Conservation (phyloP, 2,797 vertebrate genomes). For the Cyprinodon diabolis region DNA sequence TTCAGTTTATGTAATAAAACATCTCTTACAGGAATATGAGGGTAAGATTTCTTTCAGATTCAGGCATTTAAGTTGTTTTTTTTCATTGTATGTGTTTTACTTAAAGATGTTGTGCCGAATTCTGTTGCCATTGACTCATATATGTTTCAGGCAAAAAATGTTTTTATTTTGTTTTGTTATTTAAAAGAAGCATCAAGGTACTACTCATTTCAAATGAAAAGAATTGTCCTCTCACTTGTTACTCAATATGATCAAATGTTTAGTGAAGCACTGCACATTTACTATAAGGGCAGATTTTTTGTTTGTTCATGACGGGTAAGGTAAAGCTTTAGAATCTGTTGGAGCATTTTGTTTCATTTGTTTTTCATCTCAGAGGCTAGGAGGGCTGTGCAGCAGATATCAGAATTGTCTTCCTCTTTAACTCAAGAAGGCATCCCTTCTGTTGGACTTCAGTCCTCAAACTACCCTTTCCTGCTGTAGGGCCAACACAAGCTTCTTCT, state of each 20-base stretch:
- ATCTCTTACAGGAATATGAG: neutral
- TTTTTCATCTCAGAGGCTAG: neutral
- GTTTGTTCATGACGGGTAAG: neutral
- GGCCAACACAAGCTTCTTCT: constrained; percentile 23
- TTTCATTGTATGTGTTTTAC: too few species aligned
- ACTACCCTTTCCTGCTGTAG: constrained; percentile 32
- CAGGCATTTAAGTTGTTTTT: neutral
- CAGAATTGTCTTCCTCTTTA: constrained; percentile 11
- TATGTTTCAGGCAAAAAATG: neutral
- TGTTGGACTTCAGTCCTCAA: constrained; percentile 39
- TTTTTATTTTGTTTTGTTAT: neutral
- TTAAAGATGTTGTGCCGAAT: neutral
- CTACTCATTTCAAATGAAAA: neutral
- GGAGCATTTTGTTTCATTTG: neutral
- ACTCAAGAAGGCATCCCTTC: constrained; percentile 17
- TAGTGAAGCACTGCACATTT: too few species aligned
- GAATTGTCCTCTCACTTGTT: neutral
- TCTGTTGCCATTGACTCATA: neutral
- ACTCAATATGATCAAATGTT: too few species aligned
- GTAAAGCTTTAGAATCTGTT: neutral
- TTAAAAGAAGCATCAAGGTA: neutral
- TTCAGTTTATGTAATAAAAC: neutral
- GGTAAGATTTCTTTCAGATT: neutral
- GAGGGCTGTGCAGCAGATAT: constrained; percentile 2
- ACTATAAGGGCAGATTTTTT: neutral